These are phyloP conservation scores for Aplodontia rufa DNA, from an alignment of 2,113 vertebrate genomes.

Conservation along the genomic window DNA sequence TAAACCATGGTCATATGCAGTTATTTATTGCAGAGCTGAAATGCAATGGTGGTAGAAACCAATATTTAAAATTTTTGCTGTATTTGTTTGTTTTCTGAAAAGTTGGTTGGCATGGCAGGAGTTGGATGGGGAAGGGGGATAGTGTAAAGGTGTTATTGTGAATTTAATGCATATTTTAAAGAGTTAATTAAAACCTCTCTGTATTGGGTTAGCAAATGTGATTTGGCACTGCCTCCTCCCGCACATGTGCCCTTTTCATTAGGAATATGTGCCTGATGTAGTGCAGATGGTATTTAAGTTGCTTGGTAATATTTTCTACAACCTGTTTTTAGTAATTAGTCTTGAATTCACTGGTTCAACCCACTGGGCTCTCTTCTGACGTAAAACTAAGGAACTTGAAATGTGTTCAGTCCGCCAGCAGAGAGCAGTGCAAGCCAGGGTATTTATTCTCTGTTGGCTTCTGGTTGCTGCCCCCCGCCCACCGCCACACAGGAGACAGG, in stretches of 20 bases:
- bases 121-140: constrained; percentile 33
- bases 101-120: constrained; percentile 56
- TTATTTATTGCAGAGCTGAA: constrained; percentile 63
- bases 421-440: constrained; percentile 84
- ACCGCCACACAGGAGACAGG: no score
- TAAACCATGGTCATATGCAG: constrained; percentile 23
- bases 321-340: constrained; percentile 58
- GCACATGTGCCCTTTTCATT: constrained; percentile 64
- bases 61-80: neutral
- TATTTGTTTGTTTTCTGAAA: constrained; percentile 58
- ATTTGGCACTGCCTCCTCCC: constrained; percentile 41
- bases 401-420: constrained; percentile 66
- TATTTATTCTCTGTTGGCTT: neutral
- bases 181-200: constrained; percentile 38
- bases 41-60: constrained; percentile 22
- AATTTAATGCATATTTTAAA: constrained; percentile 72
- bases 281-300: constrained; percentile 58
- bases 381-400: constrained; percentile 40
- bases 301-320: constrained; percentile 68
- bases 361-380: constrained; percentile 26
- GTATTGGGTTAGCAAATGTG: constrained; percentile 72
- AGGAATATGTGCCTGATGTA: constrained; percentile 72
- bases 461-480: neutral
- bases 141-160: constrained; percentile 70
- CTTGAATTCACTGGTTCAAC: constrained; percentile 43